Evolutionary conservation across 2,797 vertebrate species (phyloP).

Genomic region (Otolemur crassicaudatus): DNA sequence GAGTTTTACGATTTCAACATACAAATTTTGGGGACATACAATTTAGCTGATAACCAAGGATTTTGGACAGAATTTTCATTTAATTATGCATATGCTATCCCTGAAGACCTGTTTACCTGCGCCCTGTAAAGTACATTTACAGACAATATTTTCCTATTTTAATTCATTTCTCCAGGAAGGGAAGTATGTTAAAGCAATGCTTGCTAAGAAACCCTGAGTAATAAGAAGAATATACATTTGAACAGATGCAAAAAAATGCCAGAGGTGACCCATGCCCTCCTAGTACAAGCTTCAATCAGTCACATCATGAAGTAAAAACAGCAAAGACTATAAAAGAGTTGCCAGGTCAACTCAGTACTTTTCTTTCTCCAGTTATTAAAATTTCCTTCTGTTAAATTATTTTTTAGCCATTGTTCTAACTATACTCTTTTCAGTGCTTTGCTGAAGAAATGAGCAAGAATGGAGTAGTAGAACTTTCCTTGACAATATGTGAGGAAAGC

Average conservation of each 20-base stretch:
- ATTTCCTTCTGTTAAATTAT: neutral
- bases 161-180: neutral
- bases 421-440: neutral
- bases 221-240: neutral
- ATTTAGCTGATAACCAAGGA: neutral
- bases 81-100: neutral
- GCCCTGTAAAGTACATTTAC: neutral
- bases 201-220: neutral
- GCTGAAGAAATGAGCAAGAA: neutral
- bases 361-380: neutral
- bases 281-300: neutral
- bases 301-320: neutral
- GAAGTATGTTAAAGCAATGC: neutral
- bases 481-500: rapidly evolving
- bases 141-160: neutral
- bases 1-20: neutral
- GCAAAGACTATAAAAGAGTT: neutral
- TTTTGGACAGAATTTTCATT: neutral
- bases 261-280: neutral
- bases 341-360: neutral
- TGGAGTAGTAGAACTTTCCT: neutral
- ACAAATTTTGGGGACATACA: neutral
- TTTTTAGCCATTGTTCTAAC: neutral
- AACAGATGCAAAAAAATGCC: neutral
- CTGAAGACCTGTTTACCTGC: neutral